Evolutionary conservation across 1,140 invertebrate genomes (phyloP), one percentile per base, ranked within the genome.

Genomic region (Melitaea cinxia): DNA sequence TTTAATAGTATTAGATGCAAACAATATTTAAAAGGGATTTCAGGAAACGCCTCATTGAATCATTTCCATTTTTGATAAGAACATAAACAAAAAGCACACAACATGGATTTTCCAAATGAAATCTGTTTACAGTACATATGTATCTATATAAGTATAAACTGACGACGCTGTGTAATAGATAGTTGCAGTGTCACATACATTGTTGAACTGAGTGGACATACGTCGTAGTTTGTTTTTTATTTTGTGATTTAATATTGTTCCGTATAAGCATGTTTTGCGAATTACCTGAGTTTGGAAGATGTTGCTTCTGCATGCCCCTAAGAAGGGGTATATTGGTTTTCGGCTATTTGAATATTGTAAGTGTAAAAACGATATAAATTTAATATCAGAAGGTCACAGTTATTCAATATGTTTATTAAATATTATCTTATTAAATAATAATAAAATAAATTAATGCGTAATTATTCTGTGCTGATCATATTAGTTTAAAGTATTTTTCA

Each of bases 241-340:
- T 26, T 26, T 4, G 6, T 4, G 2, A 26, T 26, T 6, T 26
- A 26, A 26, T 26, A 26, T 4, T 26, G 2, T 26, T 26, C 2
- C 6, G 6, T 26, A 26, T 28, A 37, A 82, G 67, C 57, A 86
- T 86, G 83, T 84, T 82, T 60, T 86, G 80, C 67, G 83, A 86
- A 24, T 75, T 78, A 68, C 83, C 83, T 5, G 61, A 65, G 5
- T 73, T 86, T 4, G 72, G 73, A 19, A 64, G 83, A 60, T 86
- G 83, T 33, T 86, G 83, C 30, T 82, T 84, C 42, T 86, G 83
- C 45, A 47, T 86, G 68, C 83, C 83, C 1, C 28, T 86, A 5
- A 65, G 82, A 19, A 72, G 60, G 33, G 83, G 83, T 10, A 73
- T 83, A 6, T 45, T 86, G n/a, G 57, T 63, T 2, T 78, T 86